Evolutionary conservation across 2,888 invertebrate genomes (phyloP), one percentile per base, ranked within the genome.

Genomic region (Molorchus minor): DNA sequence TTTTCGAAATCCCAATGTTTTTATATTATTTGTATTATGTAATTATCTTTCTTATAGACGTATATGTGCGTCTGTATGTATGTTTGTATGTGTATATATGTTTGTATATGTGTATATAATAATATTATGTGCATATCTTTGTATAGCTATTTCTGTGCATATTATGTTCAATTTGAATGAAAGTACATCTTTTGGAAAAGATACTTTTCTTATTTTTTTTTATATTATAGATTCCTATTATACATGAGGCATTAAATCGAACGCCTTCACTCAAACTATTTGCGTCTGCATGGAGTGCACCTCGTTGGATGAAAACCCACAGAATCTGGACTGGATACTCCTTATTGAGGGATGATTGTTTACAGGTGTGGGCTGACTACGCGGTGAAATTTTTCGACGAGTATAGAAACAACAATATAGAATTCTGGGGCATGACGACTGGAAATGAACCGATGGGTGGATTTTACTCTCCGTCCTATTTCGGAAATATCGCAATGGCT

Each of bases 391-490:
- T 93, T 82, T 79, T 96, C 35, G 87, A 93, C 66, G 86, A 85
- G 54, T 96, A 96, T 79, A 82, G 85, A 60, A 83, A 85, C 21
- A 80, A 87, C n/a, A 87, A 87, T 12, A 79, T 87, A 36, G 79
- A 84, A 2, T 86, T 91, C 65, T 97, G 96, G 96, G 93, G 89
- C 0, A 81, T 96, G 25, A 92, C 95, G 0, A 90, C 92, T 0
- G 93, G 94, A 19, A 96, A 96, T 77, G 96, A 97, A 76, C 96
- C 96, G 5, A 38, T 0, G 73, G 85, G 2, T 88, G 89, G 72
- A 88, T 88, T 7, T 80, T 87, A 1, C 56, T 87, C 0, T 85
- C 86, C 0, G 70, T 84, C 57, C 79, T 13, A 56, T 13, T 29
- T 17, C 0, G 49, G 47, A 43, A 54, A 67, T 10, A 61, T 55